Conservation (phyloP, 2,113 vertebrate genomes). For the Prionailurus viverrinus region DNA sequence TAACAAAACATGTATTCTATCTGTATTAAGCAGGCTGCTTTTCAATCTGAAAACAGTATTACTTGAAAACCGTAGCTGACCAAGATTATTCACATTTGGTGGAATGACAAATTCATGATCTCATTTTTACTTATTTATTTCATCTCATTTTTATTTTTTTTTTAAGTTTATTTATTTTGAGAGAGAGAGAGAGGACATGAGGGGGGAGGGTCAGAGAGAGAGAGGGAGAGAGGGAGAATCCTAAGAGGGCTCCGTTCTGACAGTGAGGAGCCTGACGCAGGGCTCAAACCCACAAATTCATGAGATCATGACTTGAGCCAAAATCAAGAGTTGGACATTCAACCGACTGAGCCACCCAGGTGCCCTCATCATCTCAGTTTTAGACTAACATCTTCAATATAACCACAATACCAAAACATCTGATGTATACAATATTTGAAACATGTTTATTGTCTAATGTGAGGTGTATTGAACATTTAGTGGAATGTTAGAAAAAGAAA, state of each 20-base stretch:
- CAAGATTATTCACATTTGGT: constrained; percentile 46
- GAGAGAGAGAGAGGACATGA: too few species aligned
- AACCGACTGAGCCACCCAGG: too few species aligned
- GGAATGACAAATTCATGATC: constrained; percentile 41
- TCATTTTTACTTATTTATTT: constrained; percentile 17
- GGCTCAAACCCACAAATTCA: too few species aligned
- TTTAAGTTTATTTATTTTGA: too few species aligned
- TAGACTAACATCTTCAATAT: constrained; percentile 54
- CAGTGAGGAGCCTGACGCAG: too few species aligned
- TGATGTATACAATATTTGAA: constrained; percentile 46
- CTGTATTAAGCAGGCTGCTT: constrained; percentile 53
- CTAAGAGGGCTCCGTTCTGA: too few species aligned
- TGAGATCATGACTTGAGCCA: too few species aligned
- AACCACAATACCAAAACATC: constrained; percentile 17
- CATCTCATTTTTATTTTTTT: too few species aligned
- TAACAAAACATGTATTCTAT: constrained; percentile 49
- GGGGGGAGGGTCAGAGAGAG: too few species aligned
- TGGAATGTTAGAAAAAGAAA: constrained; percentile 55
- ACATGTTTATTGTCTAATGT: constrained; percentile 44
- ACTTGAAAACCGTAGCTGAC: constrained; percentile 50
- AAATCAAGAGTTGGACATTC: too few species aligned
- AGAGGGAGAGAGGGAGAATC: too few species aligned
- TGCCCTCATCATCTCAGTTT: constrained; percentile 28
- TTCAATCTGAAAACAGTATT: constrained; percentile 70
- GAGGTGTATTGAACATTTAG: neutral